Conservation (phyloP, 2,797 vertebrate species). For the Hippocampus kuda region DNA sequence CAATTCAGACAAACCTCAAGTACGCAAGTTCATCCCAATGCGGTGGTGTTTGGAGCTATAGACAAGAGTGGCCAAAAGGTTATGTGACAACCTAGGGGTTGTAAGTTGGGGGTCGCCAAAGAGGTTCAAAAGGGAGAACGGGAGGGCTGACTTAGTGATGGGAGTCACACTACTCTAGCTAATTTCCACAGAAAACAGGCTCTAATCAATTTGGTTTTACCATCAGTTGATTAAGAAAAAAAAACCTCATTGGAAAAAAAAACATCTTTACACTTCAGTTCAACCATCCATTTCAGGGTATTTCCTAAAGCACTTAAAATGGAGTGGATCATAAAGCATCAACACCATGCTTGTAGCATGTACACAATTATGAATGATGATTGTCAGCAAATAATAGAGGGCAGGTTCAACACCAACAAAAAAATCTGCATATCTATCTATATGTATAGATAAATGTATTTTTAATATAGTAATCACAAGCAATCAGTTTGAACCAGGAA, state of each 20-base stretch:
- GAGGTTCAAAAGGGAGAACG: conserved; percentile 53
- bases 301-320: neutral
- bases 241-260: neutral
- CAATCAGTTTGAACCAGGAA: too few relatives aligned
- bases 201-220: neutral
- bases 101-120: conserved; percentile 22
- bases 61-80: conserved; percentile 14
- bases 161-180: neutral
- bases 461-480: too few relatives aligned
- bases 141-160: conserved; percentile 51
- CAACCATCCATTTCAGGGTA: neutral
- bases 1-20: neutral
- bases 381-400: too few relatives aligned
- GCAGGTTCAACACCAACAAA: too few relatives aligned
- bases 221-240: neutral
- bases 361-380: neutral
- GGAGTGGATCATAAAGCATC: neutral
- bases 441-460: too few relatives aligned
- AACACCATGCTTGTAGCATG: neutral
- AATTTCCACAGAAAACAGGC: neutral
- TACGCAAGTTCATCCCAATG: neutral
- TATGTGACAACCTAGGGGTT: conserved; percentile 35
- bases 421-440: too few relatives aligned
- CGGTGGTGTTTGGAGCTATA: conserved; percentile 12
- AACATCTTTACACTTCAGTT: neutral